Conservation (phyloP, 2,113 vertebrate species). For the Aphelocoma coerulescens region DNA sequence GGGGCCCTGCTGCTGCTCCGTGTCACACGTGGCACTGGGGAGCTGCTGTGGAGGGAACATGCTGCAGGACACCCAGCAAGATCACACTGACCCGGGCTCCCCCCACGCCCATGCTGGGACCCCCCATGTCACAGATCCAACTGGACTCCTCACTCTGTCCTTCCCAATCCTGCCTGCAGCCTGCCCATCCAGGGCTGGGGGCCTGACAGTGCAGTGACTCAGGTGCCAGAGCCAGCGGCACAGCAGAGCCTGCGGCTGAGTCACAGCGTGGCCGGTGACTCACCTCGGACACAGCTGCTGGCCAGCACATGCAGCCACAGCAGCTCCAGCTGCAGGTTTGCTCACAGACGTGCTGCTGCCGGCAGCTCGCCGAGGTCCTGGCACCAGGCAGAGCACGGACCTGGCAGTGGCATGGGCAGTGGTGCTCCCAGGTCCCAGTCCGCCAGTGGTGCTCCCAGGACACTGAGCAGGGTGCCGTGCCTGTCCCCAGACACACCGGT, state of each 20-base stretch:
- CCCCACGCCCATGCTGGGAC: rapidly evolving
- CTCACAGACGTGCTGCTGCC: rapidly evolving
- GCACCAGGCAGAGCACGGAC: rapidly evolving
- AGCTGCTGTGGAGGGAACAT: rapidly evolving
- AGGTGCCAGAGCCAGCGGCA: background rate
- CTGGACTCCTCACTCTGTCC: rapidly evolving
- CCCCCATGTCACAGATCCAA: rapidly evolving
- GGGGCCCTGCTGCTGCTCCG: background rate
- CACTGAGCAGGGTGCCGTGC: rapidly evolving
- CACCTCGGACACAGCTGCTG: background rate
- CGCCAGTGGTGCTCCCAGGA: rapidly evolving
- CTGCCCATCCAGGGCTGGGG: rapidly evolving
- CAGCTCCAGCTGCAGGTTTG: background rate
- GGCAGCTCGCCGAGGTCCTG: rapidly evolving
- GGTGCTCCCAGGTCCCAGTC: rapidly evolving
- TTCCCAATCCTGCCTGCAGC: background rate
- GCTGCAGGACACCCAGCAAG: rapidly evolving
- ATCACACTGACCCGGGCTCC: rapidly evolving
- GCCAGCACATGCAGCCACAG: background rate
- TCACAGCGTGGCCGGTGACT: background rate
- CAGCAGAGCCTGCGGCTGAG: background rate
- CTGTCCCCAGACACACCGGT: rapidly evolving
- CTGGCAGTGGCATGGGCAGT: rapidly evolving
- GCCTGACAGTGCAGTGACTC: background rate
- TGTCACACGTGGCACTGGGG: rapidly evolving